These are phyloP conservation scores for Coleophora deauratella DNA, from an alignment of 2,888 invertebrate species.

Conservation along the genomic window DNA sequence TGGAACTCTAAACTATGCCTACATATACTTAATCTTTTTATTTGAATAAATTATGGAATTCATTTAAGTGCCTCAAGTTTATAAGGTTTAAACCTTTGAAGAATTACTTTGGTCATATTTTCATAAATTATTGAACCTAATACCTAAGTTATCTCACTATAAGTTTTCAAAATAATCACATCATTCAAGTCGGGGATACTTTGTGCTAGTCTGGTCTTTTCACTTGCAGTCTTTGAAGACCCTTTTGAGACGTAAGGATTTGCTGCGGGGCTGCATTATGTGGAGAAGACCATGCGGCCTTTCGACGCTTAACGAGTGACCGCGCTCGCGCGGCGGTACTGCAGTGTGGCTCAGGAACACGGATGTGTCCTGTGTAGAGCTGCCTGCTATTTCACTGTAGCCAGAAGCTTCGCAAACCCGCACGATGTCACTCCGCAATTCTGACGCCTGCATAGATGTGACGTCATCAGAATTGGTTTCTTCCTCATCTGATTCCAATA, in stretches of 20 bases:
- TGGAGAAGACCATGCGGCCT: slow-evolving; percentile 37
- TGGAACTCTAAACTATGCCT: too few relatives aligned
- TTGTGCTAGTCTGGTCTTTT: too few relatives aligned
- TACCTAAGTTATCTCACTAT: too few relatives aligned
- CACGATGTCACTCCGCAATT: slow-evolving; percentile 38
- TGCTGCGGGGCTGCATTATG: slow-evolving; percentile 50
- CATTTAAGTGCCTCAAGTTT: too few relatives aligned
- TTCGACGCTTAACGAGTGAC: slow-evolving; percentile 51
- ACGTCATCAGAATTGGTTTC: slow-evolving; percentile 37
- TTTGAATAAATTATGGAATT: too few relatives aligned
- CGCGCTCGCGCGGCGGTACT: slow-evolving; percentile 40
- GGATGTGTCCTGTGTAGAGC: slow-evolving; percentile 31
- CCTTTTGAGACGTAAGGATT: slow-evolving; percentile 55
- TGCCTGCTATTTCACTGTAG: slow-evolving; percentile 35
- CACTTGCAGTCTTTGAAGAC: slow-evolving; percentile 22
- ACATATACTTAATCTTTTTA: too few relatives aligned
- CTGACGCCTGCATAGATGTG: slow-evolving; percentile 39
- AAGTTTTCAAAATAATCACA: too few relatives aligned
- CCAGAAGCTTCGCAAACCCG: slow-evolving; percentile 30
- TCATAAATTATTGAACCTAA: too few relatives aligned
- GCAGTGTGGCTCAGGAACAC: slow-evolving; percentile 23
- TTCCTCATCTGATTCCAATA: slow-evolving; percentile 35
- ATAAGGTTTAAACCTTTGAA: too few relatives aligned
- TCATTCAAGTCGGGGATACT: too few relatives aligned
- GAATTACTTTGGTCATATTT: too few relatives aligned